Conservation (phyloP, 2,888 invertebrate genomes). For the Tupiocoris notatus region DNA sequence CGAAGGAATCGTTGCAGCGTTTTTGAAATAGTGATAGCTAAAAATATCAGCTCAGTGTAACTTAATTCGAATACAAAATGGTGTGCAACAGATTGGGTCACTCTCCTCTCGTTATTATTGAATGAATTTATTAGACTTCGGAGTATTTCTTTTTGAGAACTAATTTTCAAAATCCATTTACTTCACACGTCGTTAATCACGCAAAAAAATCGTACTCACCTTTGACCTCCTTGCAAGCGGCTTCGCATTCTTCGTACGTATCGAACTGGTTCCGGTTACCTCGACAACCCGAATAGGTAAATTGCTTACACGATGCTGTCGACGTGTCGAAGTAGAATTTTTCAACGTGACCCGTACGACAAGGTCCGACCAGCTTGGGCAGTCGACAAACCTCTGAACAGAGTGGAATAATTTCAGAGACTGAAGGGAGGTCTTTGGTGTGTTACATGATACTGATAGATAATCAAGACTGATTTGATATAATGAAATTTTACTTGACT, state of each 20-base stretch:
- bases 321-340: slow-evolving; percentile 47
- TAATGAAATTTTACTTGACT: too few species aligned
- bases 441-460: too few species aligned
- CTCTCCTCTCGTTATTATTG: too few species aligned
- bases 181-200: slow-evolving; percentile 11
- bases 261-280: slow-evolving; percentile 91
- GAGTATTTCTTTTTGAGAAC: slow-evolving; percentile 12
- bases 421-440: too few species aligned
- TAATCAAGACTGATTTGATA: too few species aligned
- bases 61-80: too few species aligned
- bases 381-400: slow-evolving; percentile 48
- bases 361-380: slow-evolving; percentile 48
- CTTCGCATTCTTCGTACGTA: slow-evolving; percentile 73
- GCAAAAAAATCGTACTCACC: slow-evolving; percentile 56
- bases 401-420: neutral
- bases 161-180: neutral
- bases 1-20: too few species aligned
- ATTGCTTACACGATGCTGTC: slow-evolving; percentile 59
- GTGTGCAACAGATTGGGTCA: too few species aligned
- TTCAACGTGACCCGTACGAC: slow-evolving; percentile 46
- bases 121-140: neutral
- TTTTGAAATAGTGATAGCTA: too few species aligned
- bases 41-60: too few species aligned
- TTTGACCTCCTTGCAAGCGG: slow-evolving; percentile 65
- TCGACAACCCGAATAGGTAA: slow-evolving; percentile 83